A percentile compares a stretch with the other conserved stretches of the same genome.
phyloP scores from a whole-genome alignment of 2,113 vertebrate species.

The Rallus limicola region DNA sequence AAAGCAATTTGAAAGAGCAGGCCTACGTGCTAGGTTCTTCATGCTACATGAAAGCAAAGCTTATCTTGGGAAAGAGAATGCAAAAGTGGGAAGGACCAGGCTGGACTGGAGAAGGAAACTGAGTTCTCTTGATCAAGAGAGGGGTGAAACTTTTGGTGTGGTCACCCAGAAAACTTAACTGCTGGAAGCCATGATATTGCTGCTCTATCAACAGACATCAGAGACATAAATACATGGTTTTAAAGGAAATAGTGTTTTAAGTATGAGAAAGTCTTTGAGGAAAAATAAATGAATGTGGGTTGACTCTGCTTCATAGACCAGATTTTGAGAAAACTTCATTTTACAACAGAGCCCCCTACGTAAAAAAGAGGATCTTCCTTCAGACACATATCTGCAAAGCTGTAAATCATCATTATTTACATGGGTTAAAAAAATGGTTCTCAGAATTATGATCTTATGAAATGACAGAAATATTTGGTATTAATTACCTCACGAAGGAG shows the following conservation, averaged over 20 bases:
- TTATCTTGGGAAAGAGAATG: background rate
- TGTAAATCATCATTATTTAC: background rate
- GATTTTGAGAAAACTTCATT: background rate
- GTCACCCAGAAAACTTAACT: background rate
- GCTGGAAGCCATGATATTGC: background rate
- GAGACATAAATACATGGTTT: background rate
- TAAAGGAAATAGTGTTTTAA: background rate
- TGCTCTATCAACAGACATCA: background rate
- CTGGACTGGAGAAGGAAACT: background rate
- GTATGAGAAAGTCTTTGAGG: background rate
- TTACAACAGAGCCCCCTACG: background rate
- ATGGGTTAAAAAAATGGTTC: background rate
- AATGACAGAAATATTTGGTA: constrained; percentile 12
- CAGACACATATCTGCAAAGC: background rate
- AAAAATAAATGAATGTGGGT: background rate
- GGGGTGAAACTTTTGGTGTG: background rate
- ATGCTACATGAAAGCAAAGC: background rate
- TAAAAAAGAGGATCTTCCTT: background rate
- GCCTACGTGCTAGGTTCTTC: background rate
- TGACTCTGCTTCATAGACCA: background rate
- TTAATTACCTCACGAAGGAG: constrained; percentile 24
- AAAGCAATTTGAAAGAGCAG: background rate
- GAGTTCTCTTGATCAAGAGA: background rate
- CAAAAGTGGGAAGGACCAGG: background rate
- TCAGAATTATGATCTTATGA: background rate